Conservation (phyloP, 2,797 vertebrate species). For the Ctenosaura bakeri region DNA sequence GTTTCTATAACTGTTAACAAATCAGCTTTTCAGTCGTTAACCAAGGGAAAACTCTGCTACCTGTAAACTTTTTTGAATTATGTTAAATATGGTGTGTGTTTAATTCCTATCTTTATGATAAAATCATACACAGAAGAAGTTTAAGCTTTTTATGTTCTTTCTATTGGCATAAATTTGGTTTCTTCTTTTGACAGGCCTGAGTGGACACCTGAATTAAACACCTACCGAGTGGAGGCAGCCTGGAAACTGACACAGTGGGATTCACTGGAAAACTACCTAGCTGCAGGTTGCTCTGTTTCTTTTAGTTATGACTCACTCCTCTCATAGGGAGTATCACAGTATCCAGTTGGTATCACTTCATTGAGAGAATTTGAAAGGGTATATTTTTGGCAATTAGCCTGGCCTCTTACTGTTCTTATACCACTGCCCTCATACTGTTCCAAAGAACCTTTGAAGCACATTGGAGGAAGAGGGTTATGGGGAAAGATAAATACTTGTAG, state of each 20-base stretch:
- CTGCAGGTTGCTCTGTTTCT: constrained; percentile 84
- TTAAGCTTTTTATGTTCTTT: neutral
- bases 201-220: constrained; percentile 96
- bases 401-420: neutral
- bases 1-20: neutral
- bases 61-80: neutral
- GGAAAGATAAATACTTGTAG: neutral
- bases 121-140: neutral
- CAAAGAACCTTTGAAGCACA: neutral
- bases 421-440: too few relatives aligned
- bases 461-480: neutral
- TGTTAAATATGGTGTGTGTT: neutral
- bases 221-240: constrained; percentile 96
- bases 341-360: neutral
- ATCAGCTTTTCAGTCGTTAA: neutral
- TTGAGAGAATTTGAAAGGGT: neutral
- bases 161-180: neutral
- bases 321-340: neutral
- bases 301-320: neutral
- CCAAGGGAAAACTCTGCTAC: neutral
- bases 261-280: constrained; percentile 93
- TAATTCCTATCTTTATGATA: neutral
- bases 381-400: neutral
- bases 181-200: constrained; percentile 82
- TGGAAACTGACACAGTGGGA: constrained; percentile 98